These are phyloP conservation scores for Theonella swinhoei DNA, from an alignment of 37 sponge, comb jelly and placozoan species.

Conservation along the genomic window DNA sequence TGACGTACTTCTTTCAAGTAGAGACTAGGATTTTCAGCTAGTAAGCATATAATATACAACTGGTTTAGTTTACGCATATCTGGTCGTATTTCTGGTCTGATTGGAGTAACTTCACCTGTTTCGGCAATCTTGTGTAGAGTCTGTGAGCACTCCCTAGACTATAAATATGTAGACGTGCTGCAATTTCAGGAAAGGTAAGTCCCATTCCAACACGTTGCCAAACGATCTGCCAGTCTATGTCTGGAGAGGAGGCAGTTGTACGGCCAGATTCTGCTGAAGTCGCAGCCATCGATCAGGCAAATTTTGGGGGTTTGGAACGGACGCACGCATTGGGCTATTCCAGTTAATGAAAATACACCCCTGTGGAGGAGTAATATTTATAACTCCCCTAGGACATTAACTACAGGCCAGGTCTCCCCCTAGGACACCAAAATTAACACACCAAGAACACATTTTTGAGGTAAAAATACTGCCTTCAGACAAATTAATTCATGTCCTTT, in stretches of 20 bases:
- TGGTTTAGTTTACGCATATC: conserved; percentile 24
- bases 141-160: conserved; percentile 23
- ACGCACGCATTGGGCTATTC: too few relatives aligned
- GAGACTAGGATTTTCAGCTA: conserved; percentile 29
- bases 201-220: conserved; percentile 30
- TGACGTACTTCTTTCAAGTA: conserved; percentile 31
- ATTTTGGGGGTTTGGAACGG: too few relatives aligned
- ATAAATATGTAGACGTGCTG: conserved; percentile 18
- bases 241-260: conserved; percentile 14
- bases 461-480: too few relatives aligned
- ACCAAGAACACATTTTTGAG: too few relatives aligned
- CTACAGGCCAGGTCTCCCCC: too few relatives aligned
- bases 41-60: conserved; percentile 17
- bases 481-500: too few relatives aligned
- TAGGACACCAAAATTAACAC: too few relatives aligned
- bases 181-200: conserved; percentile 12
- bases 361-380: too few relatives aligned
- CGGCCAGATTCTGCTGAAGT: conserved; percentile 21
- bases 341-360: too few relatives aligned
- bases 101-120: conserved; percentile 5
- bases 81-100: neutral
- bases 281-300: too few relatives aligned
- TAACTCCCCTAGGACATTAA: too few relatives aligned
- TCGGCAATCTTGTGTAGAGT: conserved; percentile 13
- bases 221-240: conserved; percentile 32